These are phyloP conservation scores for Cotesia typhae DNA, from an alignment of 1,140 invertebrate genomes.

Conservation along the genomic window DNA sequence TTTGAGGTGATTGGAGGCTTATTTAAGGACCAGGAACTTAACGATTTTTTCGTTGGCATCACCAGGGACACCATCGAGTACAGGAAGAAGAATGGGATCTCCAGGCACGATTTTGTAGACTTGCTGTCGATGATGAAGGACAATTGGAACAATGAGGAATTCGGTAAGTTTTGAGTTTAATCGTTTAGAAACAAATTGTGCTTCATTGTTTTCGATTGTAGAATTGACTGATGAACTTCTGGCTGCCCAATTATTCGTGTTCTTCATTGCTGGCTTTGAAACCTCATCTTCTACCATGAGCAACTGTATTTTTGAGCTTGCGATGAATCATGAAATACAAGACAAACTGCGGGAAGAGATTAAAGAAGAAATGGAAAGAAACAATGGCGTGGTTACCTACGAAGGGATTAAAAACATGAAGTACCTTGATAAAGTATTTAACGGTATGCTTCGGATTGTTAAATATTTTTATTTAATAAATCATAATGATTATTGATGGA, in stretches of 20 bases:
- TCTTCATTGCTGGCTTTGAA: slow-evolving; percentile 77
- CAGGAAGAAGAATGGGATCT: slow-evolving; percentile 14
- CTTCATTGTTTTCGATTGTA: slow-evolving; percentile 8
- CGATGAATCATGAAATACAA: slow-evolving; percentile 66
- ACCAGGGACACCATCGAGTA: slow-evolving; percentile 22
- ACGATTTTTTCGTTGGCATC: slow-evolving; percentile 13
- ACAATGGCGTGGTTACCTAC: slow-evolving; percentile 62
- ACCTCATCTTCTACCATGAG: slow-evolving; percentile 73
- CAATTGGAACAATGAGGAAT: slow-evolving; percentile 44
- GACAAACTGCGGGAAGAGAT: slow-evolving; percentile 35
- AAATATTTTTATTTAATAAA: not conserved
- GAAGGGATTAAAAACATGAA: slow-evolving; percentile 59
- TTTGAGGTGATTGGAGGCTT: slow-evolving; percentile 13
- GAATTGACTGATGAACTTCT: slow-evolving; percentile 44
- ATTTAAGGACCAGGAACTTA: not conserved
- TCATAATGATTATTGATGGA: too few relatives aligned
- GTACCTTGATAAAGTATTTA: slow-evolving; percentile 56
- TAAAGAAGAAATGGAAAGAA: slow-evolving; percentile 47
- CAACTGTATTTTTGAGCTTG: slow-evolving; percentile 69
- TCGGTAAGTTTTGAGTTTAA: not conserved
- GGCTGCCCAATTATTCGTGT: slow-evolving; percentile 70
- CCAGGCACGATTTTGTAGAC: slow-evolving; percentile 21
- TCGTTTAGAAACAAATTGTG: not conserved
- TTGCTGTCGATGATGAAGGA: slow-evolving; percentile 65
- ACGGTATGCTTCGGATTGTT: slow-evolving; percentile 26